A percentile compares a stretch with the other conserved stretches of the same genome.
Conservation (phyloP, 2,888 invertebrate species). For the Nineta flava region DNA sequence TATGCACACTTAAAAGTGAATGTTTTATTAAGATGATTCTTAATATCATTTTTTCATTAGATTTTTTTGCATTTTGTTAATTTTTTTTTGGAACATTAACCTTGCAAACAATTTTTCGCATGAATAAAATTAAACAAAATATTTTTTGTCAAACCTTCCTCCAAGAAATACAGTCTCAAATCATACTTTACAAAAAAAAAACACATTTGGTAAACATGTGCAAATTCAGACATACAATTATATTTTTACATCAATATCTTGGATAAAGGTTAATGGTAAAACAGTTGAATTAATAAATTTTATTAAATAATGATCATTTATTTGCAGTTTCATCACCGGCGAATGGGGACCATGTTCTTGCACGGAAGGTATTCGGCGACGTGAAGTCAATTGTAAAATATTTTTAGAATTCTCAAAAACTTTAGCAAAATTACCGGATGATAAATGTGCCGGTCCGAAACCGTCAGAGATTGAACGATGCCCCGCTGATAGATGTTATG, state of each 20-base stretch:
- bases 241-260: neutral
- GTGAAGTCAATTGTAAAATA: constrained; percentile 87
- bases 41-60: neutral
- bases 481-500: constrained; percentile 56
- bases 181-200: neutral
- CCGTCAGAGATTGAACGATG: constrained; percentile 71
- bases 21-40: neutral
- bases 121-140: neutral
- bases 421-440: constrained; percentile 73
- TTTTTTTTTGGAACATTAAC: neutral
- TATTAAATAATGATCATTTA: constrained; percentile 3
- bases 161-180: neutral
- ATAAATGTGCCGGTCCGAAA: constrained; percentile 72
- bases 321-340: constrained; percentile 73
- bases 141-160: neutral
- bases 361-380: constrained; percentile 73
- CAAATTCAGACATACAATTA: too few relatives aligned
- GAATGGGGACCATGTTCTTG: constrained; percentile 90
- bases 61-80: neutral
- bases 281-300: neutral
- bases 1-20: neutral
- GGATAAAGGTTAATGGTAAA: neutral
- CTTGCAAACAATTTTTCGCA: neutral
- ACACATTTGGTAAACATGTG: neutral
- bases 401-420: constrained; percentile 83